Evolutionary conservation across 2,888 invertebrate species (phyloP), one percentile per base, ranked within the genome.

Genomic region (Tromatobia lineatoria): DNA sequence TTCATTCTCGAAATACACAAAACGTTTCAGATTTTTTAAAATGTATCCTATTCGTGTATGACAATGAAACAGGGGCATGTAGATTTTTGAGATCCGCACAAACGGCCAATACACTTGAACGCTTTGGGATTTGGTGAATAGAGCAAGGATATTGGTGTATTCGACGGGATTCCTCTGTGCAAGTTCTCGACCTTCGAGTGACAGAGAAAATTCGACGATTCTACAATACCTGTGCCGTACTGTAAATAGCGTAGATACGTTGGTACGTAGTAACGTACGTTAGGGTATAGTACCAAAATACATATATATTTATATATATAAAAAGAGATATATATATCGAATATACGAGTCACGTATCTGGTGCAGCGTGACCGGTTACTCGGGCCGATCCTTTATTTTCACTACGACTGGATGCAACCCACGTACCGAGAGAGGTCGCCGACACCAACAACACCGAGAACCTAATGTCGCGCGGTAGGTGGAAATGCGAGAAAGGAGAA

Each of bases 351-450:
- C 73, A 73, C 73, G 73, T 73, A 73, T 73, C 73, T 73, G 73
- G 73, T 73, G 73, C 73, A 73, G 42, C 73, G 73, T 59, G 73
- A 73, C 73, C 73, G 73, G 73, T 57, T 73, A 73, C 57, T 45
- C 57, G 50, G 20, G 25, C 42, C 73, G 73, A 73, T 45, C 73
- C 57, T 73, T 73, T 73, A 73, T 73, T 73, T 73, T 73, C 73
- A 59, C 73, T 57, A n/a, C n/a, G 66, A 71, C 77, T 66, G 64
- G 66, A 77, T 82, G 82, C 82, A 29, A 77, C 64, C 69, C 82
- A 82, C 82, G 82, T 82, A 77, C 61, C 52, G 42, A 34, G 61
- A 29, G 81, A 76, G 82, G 76, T 77, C 76, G 52, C 77, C 77
- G 76, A 82, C 75, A 81, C 59, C 42, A 71, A 25, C 29, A 4